Evolutionary conservation across 2,113 vertebrate species (phyloP), one percentile per base, ranked within the genome.

Genomic region (Octodon degus): DNA sequence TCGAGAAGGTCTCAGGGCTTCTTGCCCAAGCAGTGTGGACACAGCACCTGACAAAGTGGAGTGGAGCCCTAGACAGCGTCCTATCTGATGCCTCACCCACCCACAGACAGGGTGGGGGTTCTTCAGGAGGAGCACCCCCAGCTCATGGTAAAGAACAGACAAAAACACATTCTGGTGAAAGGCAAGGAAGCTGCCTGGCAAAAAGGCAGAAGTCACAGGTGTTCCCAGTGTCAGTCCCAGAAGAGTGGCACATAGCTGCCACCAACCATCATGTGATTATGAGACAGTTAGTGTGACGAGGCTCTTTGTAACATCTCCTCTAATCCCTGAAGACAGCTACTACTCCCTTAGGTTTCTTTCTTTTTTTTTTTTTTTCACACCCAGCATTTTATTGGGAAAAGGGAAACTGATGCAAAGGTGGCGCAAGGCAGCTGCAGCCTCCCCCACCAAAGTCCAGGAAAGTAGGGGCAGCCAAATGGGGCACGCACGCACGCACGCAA

Each of bases 351-450:
- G n/a, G n/a, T n/a, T n/a, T n/a, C n/a, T n/a, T n/a, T n/a, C n/a
- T n/a, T n/a, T n/a, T n/a, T n/a, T n/a, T n/a, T n/a, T n/a, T n/a
- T n/a, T n/a, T n/a, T n/a, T n/a, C 65, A 94, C 74, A 94, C 93
- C 92, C 92, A 68, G 72, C 37, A 77, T 90, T 98, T 98, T 97
- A 98, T 94, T 97, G 88, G 93, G 94, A 89, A 96, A 93, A 91
- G 63, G 68, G 63, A 96, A 97, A 62, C 2, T 80, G 81, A 62
- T 4, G 79, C 79, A 80, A 55, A 55, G 34, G 77, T 11, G 30
- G 77, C 43, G 68, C 87, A 27, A 79, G 80, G 70, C 77, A 95
- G 65, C 70, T 34, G 12, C 30, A 20, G 86, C 76, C 74, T 77
- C 63, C 37, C 90, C 85, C 70, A 40, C 3, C 80, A 47, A 43